phyloP scores from a whole-genome alignment of 2,113 vertebrate species.

The Galeopterus variegatus region DNA sequence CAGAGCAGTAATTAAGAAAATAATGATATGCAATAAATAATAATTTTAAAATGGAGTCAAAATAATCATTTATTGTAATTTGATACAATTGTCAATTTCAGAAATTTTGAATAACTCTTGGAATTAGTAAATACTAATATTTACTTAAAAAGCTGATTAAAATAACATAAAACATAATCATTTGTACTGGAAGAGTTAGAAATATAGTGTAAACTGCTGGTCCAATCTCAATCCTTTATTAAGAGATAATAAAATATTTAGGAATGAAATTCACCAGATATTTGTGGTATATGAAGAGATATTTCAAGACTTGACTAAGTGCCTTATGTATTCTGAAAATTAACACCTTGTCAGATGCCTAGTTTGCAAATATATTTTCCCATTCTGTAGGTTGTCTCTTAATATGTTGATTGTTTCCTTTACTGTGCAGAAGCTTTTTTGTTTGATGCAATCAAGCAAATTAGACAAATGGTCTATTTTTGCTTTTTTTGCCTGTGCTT shows the following conservation, averaged over 20 bases:
- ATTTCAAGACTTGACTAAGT: not conserved
- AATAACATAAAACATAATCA: not conserved
- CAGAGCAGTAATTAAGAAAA: not conserved
- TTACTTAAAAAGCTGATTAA: not conserved
- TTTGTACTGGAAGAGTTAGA: not conserved
- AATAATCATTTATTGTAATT: not conserved
- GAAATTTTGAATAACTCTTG: not conserved
- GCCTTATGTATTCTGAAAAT: too few relatives aligned
- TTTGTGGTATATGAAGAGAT: not conserved
- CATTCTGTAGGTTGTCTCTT: too few relatives aligned
- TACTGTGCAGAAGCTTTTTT: too few relatives aligned
- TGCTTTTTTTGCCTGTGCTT: too few relatives aligned
- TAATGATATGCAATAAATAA: not conserved
- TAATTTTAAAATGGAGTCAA: not conserved
- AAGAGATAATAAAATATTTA: not conserved
- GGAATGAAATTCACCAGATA: not conserved
- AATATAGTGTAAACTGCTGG: not conserved
- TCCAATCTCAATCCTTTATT: not conserved
- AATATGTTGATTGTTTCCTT: too few relatives aligned
- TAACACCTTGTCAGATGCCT: too few relatives aligned
- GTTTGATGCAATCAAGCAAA: too few relatives aligned
- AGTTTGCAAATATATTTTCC: too few relatives aligned
- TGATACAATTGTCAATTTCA: not conserved
- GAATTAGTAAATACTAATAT: not conserved
- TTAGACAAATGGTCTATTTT: too few relatives aligned